A percentile compares a stretch with the other conserved stretches of the same genome.
Evolutionary conservation across 2,797 vertebrate species (phyloP).

Genomic region (Melanotaenia parkinsoni): DNA sequence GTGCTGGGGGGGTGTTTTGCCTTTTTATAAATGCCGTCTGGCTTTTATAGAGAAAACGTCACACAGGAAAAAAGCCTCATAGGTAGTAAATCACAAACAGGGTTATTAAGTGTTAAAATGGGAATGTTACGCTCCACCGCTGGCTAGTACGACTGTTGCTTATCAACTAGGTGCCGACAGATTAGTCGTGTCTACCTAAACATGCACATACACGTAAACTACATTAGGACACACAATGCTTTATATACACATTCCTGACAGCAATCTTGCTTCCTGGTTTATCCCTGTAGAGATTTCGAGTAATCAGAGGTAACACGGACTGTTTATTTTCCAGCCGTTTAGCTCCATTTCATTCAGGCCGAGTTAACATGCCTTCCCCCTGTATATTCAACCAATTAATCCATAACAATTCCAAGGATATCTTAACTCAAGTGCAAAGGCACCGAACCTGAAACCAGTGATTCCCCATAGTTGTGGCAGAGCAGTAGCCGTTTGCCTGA

Average conservation of each 20-base stretch:
- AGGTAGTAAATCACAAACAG: constrained; percentile 71
- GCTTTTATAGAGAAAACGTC: constrained; percentile 73
- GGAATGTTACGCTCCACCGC: constrained; percentile 64
- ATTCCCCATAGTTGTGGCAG: constrained; percentile 54
- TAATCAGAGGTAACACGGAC: constrained; percentile 36
- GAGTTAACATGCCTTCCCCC: constrained; percentile 52
- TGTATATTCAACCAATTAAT: constrained; percentile 73
- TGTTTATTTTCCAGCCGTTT: constrained; percentile 56
- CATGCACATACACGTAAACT: constrained; percentile 27
- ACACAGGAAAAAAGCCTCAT: constrained; percentile 66
- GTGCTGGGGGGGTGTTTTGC: constrained; percentile 45
- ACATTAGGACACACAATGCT: constrained; percentile 20
- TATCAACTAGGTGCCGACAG: constrained; percentile 50
- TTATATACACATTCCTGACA: constrained; percentile 17
- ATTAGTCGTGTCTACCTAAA: constrained; percentile 50
- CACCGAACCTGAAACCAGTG: constrained; percentile 61
- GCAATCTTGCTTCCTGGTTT: constrained; percentile 38
- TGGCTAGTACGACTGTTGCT: constrained; percentile 52
- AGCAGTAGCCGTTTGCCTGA: constrained; percentile 60
- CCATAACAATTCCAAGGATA: constrained; percentile 67
- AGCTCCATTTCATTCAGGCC: constrained; percentile 40
- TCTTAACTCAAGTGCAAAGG: constrained; percentile 66
- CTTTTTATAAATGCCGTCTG: constrained; percentile 66
- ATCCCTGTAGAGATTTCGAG: constrained; percentile 49
- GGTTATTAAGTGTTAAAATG: constrained; percentile 75